Base-by-base conservation (phyloP, 1,140 invertebrate species). In the Orius insidiosus region DNA sequence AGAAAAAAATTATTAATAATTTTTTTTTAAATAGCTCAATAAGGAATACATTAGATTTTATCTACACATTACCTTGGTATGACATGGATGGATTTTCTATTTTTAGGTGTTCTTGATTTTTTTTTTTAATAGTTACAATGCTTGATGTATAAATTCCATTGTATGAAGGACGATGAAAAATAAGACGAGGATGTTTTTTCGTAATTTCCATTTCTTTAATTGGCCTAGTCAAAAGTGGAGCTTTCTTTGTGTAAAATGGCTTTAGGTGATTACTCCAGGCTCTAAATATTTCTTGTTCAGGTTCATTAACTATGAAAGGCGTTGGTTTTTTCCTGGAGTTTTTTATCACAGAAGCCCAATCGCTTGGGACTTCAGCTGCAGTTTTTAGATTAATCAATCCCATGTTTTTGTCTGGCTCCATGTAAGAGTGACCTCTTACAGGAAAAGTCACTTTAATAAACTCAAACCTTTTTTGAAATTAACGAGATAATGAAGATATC, bases 391-490 rank as follows among this genome's bases (percentile, higher is more conserved):
- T 43, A 30, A 43, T 30, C 5, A 43, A n/a, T 6, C 9, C 8
- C 41, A 43, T 43, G 19, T 48, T 45, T 36, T 46, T 53, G 32
- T 53, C 49, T 9, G 49, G 46, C 19, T 51, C 48, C 24, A 53
- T 46, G 38, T 55, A 55, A 2, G 51, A 54, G 31, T 54, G 48
- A 16, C 51, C 53, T 46, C 51, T 36, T 30, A 53, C 24, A 11
- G 41, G 41, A 43, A 43, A 43, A 8, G 31, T 15, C 16, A 43
- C 31, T 43, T 43, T 43, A 5, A 43, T 15, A 3, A n/a, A 43
- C 2, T 43, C 41, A 11, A 43, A 43, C 6, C 41, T 30, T 24
- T 30, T 15, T 43, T 31, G n/a, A 3, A 3, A 11, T 32, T 18
- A 7, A 43, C 41, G 5, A 43, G 19, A 18, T 43, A 31, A 18